These are phyloP conservation scores for Lophius piscatorius DNA, from an alignment of 2,113 vertebrate species.

Conservation along the genomic window DNA sequence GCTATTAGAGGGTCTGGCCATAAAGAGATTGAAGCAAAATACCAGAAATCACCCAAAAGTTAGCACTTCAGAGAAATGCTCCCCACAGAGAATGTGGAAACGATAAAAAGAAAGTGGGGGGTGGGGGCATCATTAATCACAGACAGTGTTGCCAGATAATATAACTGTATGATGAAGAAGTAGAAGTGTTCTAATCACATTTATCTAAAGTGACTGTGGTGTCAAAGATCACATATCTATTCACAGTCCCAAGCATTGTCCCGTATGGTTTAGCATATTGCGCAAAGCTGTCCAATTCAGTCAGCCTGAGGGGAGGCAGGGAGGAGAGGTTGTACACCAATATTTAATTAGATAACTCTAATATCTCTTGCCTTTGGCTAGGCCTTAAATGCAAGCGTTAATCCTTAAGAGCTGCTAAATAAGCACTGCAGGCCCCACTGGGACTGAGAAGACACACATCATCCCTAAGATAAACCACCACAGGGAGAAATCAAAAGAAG, in stretches of 20 bases:
- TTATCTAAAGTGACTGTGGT: conserved; percentile 56
- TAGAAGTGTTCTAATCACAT: conserved; percentile 57
- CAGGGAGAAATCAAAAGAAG: conserved; percentile 17
- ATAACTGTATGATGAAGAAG: conserved; percentile 26
- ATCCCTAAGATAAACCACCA: conserved; percentile 81
- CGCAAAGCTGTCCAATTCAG: conserved; percentile 66
- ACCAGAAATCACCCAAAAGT: conserved; percentile 93
- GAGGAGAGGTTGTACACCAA: conserved; percentile 74
- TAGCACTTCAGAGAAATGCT: conserved; percentile 93
- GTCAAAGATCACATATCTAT: conserved; percentile 68
- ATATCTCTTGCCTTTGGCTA: conserved; percentile 79
- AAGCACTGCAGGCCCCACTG: conserved; percentile 89
- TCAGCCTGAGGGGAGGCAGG: conserved; percentile 84
- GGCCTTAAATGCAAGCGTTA: conserved; percentile 77
- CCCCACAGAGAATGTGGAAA: conserved; percentile 72
- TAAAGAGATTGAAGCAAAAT: conserved; percentile 85
- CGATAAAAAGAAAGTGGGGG: conserved; percentile 28
- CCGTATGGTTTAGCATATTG: conserved; percentile 75
- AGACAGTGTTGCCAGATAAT: conserved; percentile 39
- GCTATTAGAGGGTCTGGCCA: conserved; percentile 94
- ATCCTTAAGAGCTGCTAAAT: conserved; percentile 92
- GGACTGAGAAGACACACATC: conserved; percentile 86
- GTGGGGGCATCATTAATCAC: conserved; percentile 30
- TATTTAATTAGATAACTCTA: conserved; percentile 95
- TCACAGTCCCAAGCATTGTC: conserved; percentile 35